Evolutionary conservation across 2,888 invertebrate species (phyloP).

Genomic region (Caenorhabditis imperialis): DNA sequence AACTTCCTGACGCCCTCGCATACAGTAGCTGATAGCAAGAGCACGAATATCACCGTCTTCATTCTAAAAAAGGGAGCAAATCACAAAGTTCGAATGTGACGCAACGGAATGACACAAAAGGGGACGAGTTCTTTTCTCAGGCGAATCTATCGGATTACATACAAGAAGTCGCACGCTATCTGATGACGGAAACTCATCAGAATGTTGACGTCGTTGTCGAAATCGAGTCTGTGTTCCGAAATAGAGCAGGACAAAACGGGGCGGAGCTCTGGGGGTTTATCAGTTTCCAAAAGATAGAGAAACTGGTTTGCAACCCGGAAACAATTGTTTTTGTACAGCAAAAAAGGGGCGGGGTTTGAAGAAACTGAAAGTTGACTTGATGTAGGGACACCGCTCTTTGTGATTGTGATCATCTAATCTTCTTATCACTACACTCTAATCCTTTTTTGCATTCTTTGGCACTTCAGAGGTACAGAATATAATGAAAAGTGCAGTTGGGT

Average conservation of each 20-base stretch:
- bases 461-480: too few species aligned
- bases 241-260: conserved; percentile 20
- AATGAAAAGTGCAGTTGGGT: conserved; percentile 14
- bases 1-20: conserved; percentile 36
- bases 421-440: too few species aligned
- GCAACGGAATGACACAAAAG: conserved; percentile 14
- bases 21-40: conserved; percentile 1
- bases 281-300: background rate
- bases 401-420: too few species aligned
- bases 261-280: too few species aligned
- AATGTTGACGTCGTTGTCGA: conserved; percentile 38
- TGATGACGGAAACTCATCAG: conserved; percentile 39
- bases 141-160: conserved; percentile 32
- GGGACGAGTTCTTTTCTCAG: conserved; percentile 38
- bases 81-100: conserved; percentile 2
- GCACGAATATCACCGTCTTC: too few species aligned
- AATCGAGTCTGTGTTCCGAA: conserved; percentile 38
- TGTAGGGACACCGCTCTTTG: too few species aligned
- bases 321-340: too few species aligned
- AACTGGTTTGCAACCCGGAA: background rate
- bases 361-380: too few species aligned
- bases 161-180: conserved; percentile 43
- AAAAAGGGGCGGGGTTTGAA: too few species aligned
- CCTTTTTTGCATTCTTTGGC: too few species aligned
- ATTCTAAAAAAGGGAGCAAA: background rate